Evolutionary conservation across 2,888 invertebrate species (phyloP).

Genomic region (Mycogona germanica): DNA sequence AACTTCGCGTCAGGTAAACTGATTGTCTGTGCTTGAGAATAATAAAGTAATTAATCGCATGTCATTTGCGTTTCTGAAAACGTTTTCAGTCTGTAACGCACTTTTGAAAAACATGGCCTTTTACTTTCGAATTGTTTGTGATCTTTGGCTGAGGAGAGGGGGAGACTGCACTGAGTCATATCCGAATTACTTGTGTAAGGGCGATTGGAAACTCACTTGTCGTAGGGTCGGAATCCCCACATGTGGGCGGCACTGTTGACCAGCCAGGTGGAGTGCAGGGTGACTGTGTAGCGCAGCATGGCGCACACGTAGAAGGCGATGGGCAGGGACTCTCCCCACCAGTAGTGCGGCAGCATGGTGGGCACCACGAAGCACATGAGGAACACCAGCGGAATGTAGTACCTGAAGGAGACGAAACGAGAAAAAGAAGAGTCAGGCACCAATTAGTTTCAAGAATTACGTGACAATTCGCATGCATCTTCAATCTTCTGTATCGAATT

Average conservation of each 20-base stretch:
- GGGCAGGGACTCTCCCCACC: slow-evolving; percentile 36
- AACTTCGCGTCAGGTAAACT: no score
- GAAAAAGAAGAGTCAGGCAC: neutral
- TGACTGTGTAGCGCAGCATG: slow-evolving; percentile 35
- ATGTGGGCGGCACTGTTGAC: slow-evolving; percentile 40
- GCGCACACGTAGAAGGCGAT: slow-evolving; percentile 34
- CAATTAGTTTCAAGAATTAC: neutral
- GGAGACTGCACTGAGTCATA: no score
- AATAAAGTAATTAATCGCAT: no score
- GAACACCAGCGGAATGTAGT: slow-evolving; percentile 62
- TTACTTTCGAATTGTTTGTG: neutral
- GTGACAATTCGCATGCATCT: no score
- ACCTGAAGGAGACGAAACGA: no score
- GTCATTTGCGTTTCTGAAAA: no score
- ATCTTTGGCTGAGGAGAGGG: no score
- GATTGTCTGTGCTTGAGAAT: no score
- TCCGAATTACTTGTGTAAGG: neutral
- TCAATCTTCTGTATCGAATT: no score
- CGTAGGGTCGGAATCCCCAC: slow-evolving; percentile 40
- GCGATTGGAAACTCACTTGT: slow-evolving; percentile 53
- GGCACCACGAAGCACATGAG: slow-evolving; percentile 69
- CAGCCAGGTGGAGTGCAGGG: slow-evolving; percentile 43
- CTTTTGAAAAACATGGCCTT: neutral
- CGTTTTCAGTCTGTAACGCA: no score
- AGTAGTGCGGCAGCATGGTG: slow-evolving; percentile 41